A percentile compares a stretch with the other conserved stretches of the same genome.
Evolutionary conservation across 1,140 invertebrate species (phyloP).

Genomic region (Aradophagus sp.): DNA sequence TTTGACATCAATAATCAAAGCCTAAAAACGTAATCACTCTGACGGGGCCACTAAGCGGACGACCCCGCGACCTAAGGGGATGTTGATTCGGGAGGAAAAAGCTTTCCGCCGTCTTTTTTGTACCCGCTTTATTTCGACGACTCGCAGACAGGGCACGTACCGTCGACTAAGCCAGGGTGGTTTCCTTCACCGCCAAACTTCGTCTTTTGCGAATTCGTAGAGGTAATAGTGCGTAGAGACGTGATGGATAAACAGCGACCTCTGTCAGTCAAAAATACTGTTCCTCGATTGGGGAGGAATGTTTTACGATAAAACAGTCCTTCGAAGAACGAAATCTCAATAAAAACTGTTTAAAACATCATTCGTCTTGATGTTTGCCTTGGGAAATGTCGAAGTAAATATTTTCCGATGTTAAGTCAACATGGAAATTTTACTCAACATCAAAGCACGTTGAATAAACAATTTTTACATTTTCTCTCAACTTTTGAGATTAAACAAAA

Average conservation of each 20-base stretch:
- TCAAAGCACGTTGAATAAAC: no score
- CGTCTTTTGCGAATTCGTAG: conserved; percentile 67
- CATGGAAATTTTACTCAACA: no score
- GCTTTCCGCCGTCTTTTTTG: conserved; percentile 20
- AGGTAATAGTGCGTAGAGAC: conserved; percentile 62
- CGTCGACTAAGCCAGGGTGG: conserved; percentile 51
- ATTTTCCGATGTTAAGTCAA: no score
- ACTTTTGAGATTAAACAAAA: no score
- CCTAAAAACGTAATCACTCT: conserved; percentile 36
- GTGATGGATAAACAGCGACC: conserved; percentile 44
- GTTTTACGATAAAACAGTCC: conserved; percentile 30
- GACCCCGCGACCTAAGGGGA: conserved; percentile 12
- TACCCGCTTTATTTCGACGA: conserved; percentile 31
- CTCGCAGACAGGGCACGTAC: conserved; percentile 37
- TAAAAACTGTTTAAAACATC: conserved; percentile 13
- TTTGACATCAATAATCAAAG: conserved; percentile 12
- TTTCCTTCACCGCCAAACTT: conserved; percentile 60
- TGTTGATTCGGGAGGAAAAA: conserved; percentile 23
- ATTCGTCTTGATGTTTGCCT: no score
- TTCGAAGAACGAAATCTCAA: conserved; percentile 4
- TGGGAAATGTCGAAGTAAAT: no score
- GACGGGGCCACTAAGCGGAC: conserved; percentile 20
- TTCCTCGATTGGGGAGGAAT: conserved; percentile 15
- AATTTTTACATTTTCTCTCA: no score
- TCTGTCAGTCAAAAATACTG: conserved; percentile 22